These are phyloP conservation scores for Heliconius aoede DNA, from an alignment of 2,888 invertebrate species.

Conservation along the genomic window DNA sequence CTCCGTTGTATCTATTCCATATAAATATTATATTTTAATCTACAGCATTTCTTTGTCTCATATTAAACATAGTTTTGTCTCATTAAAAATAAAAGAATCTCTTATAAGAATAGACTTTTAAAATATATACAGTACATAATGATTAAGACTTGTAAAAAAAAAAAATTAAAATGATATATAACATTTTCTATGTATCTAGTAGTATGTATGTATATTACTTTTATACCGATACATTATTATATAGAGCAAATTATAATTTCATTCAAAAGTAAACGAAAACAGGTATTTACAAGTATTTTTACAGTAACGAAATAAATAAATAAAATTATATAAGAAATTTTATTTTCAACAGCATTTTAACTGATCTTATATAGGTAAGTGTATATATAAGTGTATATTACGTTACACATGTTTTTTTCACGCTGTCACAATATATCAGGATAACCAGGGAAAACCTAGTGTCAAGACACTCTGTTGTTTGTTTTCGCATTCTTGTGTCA, in stretches of 20 bases:
- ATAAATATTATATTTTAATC: constrained; percentile 49
- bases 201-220: no score
- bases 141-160: not conserved
- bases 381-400: not conserved
- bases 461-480: not conserved
- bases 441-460: not conserved
- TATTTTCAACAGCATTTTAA: constrained; percentile 73
- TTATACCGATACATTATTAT: no score
- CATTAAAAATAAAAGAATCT: not conserved
- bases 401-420: not conserved
- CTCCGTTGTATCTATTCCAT: constrained; percentile 64
- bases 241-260: not conserved
- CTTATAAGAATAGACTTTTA: not conserved
- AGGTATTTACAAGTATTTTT: not conserved
- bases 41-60: not conserved
- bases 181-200: no score
- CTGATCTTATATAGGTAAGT: constrained; percentile 53
- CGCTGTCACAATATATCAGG: not conserved
- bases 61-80: not conserved
- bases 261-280: not conserved
- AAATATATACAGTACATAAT: no score
- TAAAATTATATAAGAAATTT: constrained; percentile 48
- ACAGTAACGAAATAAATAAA: constrained; percentile 24
- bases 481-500: not conserved
- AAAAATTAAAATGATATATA: not conserved